phyloP scores from a whole-genome alignment of 1,140 invertebrate genomes.

The Oryzaephilus surinamensis region DNA sequence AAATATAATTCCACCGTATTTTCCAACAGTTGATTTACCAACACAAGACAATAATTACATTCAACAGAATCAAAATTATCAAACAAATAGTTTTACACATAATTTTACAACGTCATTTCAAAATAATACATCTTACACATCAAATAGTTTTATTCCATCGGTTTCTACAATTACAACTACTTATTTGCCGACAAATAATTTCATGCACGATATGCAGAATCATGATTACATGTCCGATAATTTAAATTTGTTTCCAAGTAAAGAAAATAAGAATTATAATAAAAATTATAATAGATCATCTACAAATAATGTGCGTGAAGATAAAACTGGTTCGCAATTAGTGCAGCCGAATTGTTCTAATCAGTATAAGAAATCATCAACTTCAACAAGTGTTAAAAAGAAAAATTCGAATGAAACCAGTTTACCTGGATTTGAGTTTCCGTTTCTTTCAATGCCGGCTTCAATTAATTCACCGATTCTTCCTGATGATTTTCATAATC shows the following conservation, averaged over 20 bases:
- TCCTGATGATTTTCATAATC: conserved; percentile 33
- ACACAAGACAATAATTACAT: conserved; percentile 24
- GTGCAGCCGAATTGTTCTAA: not conserved
- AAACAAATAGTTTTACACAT: conserved; percentile 17
- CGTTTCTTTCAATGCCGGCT: conserved; percentile 31
- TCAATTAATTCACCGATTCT: conserved; percentile 34
- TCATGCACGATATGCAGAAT: conserved; percentile 21
- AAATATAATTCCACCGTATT: conserved; percentile 25
- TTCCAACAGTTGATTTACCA: conserved; percentile 23
- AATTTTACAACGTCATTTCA: conserved; percentile 22
- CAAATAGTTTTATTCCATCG: conserved; percentile 22
- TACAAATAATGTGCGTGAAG: conserved; percentile 5
- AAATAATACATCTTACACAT: conserved; percentile 21
- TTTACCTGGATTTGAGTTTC: conserved; percentile 30
- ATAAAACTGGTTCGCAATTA: not conserved
- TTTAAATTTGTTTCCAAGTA: conserved; percentile 13
- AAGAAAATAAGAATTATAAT: conserved; percentile 7
- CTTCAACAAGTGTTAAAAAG: conserved; percentile 15
- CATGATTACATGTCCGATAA: conserved; percentile 19
- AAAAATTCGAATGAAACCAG: conserved; percentile 13
- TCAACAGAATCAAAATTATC: conserved; percentile 25
- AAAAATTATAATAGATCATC: conserved; percentile 7
- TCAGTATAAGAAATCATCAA: not conserved
- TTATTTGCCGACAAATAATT: conserved; percentile 24
- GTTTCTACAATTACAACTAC: conserved; percentile 18